A percentile compares a stretch with the other conserved stretches of the same genome.
Conservation (phyloP, 30 jellyfish, hydroid and myxozoan genomes). For the Aurelia aurita complex sp. Pacific region DNA sequence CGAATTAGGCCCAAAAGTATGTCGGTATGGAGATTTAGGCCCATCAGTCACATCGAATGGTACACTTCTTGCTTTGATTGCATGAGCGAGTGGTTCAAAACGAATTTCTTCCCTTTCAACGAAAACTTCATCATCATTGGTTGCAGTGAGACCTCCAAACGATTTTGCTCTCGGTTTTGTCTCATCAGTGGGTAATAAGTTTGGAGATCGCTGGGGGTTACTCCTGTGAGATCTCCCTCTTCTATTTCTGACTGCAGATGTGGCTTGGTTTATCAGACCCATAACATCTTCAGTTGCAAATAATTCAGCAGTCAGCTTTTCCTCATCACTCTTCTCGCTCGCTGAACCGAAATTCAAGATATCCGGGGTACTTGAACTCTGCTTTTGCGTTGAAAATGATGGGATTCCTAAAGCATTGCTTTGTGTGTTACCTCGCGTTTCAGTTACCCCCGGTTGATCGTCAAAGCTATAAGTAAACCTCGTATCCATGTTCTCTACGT, state of each 20-base stretch:
- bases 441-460: no score
- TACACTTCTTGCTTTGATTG: not conserved
- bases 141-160: not conserved
- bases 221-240: conserved; percentile 67
- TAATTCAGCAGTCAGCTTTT: conserved; percentile 25
- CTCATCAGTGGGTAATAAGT: not conserved
- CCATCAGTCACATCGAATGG: not conserved
- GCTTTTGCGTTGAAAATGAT: not conserved
- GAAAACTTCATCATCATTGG: conserved; percentile 17
- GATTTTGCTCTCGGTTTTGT: conserved; percentile 18
- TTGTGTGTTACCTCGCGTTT: no score
- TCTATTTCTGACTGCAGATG: conserved; percentile 84
- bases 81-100: not conserved
- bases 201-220: conserved; percentile 7
- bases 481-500: not conserved
- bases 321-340: conserved; percentile 27
- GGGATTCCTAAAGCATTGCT: not conserved
- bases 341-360: not conserved
- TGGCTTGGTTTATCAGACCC: conserved; percentile 77
- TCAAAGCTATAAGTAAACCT: not conserved
- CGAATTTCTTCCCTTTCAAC: not conserved
- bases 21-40: not conserved
- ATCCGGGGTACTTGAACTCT: not conserved
- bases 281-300: conserved; percentile 53
- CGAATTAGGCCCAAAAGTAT: not conserved